Evolutionary conservation across 2,888 invertebrate genomes (phyloP).

Genomic region (Syrista parreyssii): DNA sequence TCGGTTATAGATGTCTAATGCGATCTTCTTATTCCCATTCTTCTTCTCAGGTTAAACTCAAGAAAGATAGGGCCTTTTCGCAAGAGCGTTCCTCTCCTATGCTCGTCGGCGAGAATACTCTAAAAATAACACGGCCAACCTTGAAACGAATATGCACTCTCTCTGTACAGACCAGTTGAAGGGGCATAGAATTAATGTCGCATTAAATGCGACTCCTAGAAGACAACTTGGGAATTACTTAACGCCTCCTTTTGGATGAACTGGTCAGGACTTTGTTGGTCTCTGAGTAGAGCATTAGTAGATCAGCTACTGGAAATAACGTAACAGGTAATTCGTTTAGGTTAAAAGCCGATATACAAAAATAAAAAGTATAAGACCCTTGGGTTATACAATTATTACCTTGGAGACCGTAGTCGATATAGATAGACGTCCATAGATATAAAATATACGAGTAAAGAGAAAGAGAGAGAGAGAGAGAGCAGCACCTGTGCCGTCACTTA

Average conservation of each 20-base stretch:
- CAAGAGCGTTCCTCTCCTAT: not conserved
- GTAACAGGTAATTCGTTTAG: not conserved
- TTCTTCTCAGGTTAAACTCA: not conserved
- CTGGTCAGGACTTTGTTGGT: not conserved
- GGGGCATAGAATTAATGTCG: not conserved
- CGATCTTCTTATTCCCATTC: not conserved
- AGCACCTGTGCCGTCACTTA: not conserved
- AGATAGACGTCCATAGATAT: not conserved
- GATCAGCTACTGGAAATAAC: not conserved
- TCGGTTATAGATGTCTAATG: not conserved
- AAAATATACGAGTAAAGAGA: not conserved
- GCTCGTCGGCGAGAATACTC: not conserved
- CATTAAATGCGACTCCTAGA: not conserved
- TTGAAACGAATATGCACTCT: not conserved
- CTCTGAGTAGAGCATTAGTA: not conserved
- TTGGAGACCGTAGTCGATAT: not conserved
- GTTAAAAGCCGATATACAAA: not conserved
- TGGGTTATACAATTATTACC: not conserved
- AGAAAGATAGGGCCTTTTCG: not conserved
- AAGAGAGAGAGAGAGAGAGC: not conserved
- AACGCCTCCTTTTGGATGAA: not conserved
- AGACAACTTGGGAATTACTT: not conserved
- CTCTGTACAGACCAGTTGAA: not conserved
- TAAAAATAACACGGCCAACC: not conserved
- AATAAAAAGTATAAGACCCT: not conserved